Base-by-base conservation (phyloP, 2,888 invertebrate species). In the Operophtera brumata region DNA sequence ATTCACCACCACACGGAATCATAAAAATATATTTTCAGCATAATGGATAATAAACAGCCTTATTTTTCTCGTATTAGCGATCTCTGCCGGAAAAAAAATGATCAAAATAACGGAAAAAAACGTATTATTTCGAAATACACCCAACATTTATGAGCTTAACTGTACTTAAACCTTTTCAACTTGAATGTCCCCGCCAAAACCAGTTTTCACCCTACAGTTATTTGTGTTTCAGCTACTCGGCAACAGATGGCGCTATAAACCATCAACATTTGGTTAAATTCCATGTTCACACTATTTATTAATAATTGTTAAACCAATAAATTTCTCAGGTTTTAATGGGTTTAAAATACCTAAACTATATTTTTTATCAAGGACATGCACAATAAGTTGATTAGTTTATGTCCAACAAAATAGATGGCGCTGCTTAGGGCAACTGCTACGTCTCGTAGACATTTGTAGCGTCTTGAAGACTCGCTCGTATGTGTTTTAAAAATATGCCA, bases 221-320 rank as follows among this genome's bases (percentile, higher is more conserved):
- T 25, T 28, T 32, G 14, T 32, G 57, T 30, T 25, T 63, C 34
- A 12, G 68, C 79, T 75, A 79, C 78, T 78, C 76, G 28, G 49
- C 65, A 54, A 64, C 62, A 85, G 84, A 76, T 84, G 82, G 71
- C 80, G 69, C 68, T 71, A n/a, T 7, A 12, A 60, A 57, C 6
- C 10, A 9, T 12, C 8, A 6, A 2, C 12, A 39, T 30, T 7
- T 9, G 5, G 30, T 5, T 7, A 30, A 30, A 30, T 30, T 30
- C 0, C 30, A 30, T 7, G 7, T 7, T 20, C 2, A 20, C 20
- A 20, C 20, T 1, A 30, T 30, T 30, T 28, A n/a, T 30, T 7
- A 30, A 5, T 30, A 8, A 9, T 5, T 30, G 7, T 30, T 30
- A 30, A 30, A 30, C 2, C 2, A 20, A 20, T 20, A 20, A 7